Conservation (phyloP, 2,888 invertebrate genomes). For the Laspeyria flexula region DNA sequence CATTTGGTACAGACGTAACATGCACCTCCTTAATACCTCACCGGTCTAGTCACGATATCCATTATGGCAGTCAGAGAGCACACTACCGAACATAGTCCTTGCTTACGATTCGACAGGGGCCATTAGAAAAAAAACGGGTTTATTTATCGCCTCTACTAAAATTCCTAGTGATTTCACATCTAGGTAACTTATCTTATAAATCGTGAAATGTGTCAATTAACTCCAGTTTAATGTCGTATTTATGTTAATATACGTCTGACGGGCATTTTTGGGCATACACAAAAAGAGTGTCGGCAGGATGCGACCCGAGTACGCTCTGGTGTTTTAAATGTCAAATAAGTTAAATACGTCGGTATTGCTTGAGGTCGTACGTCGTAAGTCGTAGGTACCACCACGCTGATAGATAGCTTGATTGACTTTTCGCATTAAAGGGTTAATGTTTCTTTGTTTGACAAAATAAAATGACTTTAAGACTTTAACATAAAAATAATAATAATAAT, state of each 20-base stretch:
- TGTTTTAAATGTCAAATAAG: conserved; percentile 59
- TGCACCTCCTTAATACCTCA: conserved; percentile 13
- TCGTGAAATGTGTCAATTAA: conserved; percentile 85
- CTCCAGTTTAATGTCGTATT: conserved; percentile 81
- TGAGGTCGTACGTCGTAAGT: conserved; percentile 10
- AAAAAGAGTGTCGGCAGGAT: conserved; percentile 68
- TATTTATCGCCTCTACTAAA: conserved; percentile 49
- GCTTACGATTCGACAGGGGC: conserved; percentile 52
- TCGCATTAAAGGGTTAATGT: conserved; percentile 29
- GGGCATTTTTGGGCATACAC: conserved; percentile 67
- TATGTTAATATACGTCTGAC: conserved; percentile 77
- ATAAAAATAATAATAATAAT: too few relatives aligned
- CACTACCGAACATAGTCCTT: conserved; percentile 34
- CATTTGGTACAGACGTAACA: conserved; percentile 22
- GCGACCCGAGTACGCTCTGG: conserved; percentile 60
- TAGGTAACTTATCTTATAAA: conserved; percentile 74
- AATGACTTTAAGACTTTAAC: conserved; percentile 13
- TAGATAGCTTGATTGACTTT: conserved; percentile 43
- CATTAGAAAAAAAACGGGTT: conserved; percentile 52
- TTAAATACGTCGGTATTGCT: conserved; percentile 37
- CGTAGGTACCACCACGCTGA: conserved; percentile 11
- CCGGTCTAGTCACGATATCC: conserved; percentile 34
- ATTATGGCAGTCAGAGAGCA: conserved; percentile 30
- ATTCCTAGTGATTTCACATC: conserved; percentile 61
- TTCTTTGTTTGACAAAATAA: conserved; percentile 2